Evolutionary conservation across 2,797 vertebrate species (phyloP).

Genomic region (Neosilurus hyrtlii): DNA sequence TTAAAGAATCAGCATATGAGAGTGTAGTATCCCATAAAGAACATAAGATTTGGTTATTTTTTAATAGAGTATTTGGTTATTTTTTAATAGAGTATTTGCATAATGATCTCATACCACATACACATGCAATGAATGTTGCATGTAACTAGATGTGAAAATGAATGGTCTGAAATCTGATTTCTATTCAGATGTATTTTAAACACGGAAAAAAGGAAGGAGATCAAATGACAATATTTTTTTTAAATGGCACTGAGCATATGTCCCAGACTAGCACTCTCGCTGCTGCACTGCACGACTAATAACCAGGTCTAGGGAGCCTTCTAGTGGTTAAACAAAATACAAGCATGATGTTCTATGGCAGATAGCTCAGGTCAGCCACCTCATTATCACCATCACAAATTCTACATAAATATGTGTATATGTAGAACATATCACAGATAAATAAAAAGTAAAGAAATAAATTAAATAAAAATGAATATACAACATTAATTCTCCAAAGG

Average conservation of each 20-base stretch:
- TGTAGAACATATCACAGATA: too few species aligned
- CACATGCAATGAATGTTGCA: not conserved
- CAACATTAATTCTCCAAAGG: too few species aligned
- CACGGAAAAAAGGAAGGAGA: not conserved
- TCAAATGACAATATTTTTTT: not conserved
- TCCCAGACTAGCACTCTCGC: not conserved
- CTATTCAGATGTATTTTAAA: not conserved
- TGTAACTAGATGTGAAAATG: not conserved
- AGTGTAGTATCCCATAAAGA: not conserved
- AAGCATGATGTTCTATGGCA: not conserved
- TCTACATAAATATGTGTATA: not conserved
- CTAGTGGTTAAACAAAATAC: conserved; percentile 10
- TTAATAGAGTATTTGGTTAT: not conserved
- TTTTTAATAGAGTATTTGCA: not conserved
- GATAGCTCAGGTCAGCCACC: not conserved
- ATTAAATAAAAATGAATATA: too few species aligned
- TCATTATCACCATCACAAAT: not conserved
- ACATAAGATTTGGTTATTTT: not conserved
- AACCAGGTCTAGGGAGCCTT: conserved; percentile 9
- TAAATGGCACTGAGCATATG: not conserved
- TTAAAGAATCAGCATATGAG: not conserved
- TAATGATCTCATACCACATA: not conserved
- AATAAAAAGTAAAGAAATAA: too few species aligned
- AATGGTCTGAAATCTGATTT: not conserved
- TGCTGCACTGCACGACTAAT: not conserved